Base-by-base conservation (phyloP, 2,888 invertebrate species). In the Heliconius charithonia region DNA sequence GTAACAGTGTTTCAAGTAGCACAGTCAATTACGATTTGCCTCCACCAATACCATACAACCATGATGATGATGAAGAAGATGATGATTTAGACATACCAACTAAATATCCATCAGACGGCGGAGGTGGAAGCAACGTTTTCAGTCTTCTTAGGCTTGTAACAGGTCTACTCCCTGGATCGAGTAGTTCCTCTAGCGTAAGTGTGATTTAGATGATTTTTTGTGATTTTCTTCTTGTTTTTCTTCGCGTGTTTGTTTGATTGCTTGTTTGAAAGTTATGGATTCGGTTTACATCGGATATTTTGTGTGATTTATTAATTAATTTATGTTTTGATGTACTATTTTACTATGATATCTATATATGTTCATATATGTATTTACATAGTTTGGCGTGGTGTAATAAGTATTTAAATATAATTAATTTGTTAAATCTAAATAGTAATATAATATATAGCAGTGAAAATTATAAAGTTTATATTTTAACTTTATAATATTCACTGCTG, bases 111-210 rank as follows among this genome's bases (percentile, higher is more conserved):
- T 80, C 79, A 0, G 85, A 84, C 16, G 84, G 83, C 27, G 63
- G 63, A 2, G 27, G 63, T 19, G 93, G 94, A 65, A 94, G 93
- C 84, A 92, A 87, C 81, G 83, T 95, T 59, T 85, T 92, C 83
- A 94, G 91, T 76, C 82, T 95, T 29, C 85, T 94, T 10, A 90
- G 89, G 75, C 80, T 94, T 10, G 90, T 88, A 9, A 85, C 84
- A 3, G 87, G 91, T 0, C 80, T 95, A 29, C 89, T 94, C 63
- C 91, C 93, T 0, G 87, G 89, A 7, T 90, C 91, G 1, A 86
- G 89, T 67, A 83, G 86, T 6, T 77, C 77, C 25, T 81, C 85
- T 16, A 87, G 84, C 77, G 93, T 92, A 81, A 92, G 92, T 90
- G 63, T 13, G 19, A 62, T 59, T 25, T 16, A 19, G 63, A 16